Evolutionary conservation across 2,797 vertebrate genomes (phyloP).

Genomic region (Pangasius mekongensis): DNA sequence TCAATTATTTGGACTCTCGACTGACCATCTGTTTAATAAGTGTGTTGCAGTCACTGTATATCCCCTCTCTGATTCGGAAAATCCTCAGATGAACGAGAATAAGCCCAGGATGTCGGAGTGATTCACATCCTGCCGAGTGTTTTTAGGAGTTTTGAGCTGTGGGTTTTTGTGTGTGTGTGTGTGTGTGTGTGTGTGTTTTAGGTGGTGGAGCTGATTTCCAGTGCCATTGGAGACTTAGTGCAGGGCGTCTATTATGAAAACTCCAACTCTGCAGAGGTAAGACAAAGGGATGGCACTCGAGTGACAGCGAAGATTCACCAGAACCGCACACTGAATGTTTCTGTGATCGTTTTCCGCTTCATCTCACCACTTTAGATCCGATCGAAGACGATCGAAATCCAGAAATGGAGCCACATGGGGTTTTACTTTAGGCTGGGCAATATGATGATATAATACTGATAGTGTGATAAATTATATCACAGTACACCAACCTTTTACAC

Average conservation of each 20-base stretch:
- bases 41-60: conserved; percentile 64
- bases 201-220: conserved; percentile 95
- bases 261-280: conserved; percentile 82
- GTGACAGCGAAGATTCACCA: not conserved
- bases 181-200: conserved; percentile 60
- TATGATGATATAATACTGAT: not conserved
- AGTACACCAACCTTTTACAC: too few species aligned
- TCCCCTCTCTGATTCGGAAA: conserved; percentile 1
- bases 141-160: not conserved
- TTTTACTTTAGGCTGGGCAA: not conserved
- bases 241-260: conserved; percentile 94
- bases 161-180: not conserved
- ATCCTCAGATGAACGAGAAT: not conserved
- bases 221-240: conserved; percentile 93
- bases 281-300: not conserved
- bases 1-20: conserved; percentile 61
- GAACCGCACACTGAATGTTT: not conserved
- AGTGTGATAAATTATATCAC: not conserved
- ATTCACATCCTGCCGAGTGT: not conserved
- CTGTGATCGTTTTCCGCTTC: too few species aligned
- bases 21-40: conserved; percentile 67
- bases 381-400: not conserved
- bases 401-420: not conserved
- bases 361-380: not conserved
- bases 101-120: not conserved